Evolutionary conservation across 2,113 vertebrate genomes (phyloP), one percentile per base, ranked within the genome.

Genomic region (Plestiodon gilberti): DNA sequence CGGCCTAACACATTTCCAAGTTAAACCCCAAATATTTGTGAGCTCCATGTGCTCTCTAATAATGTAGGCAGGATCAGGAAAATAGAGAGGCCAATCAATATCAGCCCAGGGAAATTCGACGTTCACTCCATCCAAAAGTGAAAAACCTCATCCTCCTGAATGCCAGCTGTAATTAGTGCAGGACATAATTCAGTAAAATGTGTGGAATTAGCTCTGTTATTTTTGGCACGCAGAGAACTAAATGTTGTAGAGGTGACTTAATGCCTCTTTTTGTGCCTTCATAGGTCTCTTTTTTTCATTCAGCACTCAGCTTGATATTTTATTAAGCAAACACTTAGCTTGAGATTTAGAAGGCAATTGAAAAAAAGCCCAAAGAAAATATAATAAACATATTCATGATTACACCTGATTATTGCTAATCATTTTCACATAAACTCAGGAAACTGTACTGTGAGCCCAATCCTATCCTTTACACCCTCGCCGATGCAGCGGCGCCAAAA

Each of bases 151-250:
- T 62, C 65, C 73, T 89, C n/a, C 61, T 25, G 61, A 78, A 43
- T 83, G 82, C 55, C 57, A 83, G 17, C 65, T 86, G 33, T 78
- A 69, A 0, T 64, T 59, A 87, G 17, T 28, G 7, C 2, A 79
- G 35, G 33, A 22, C 22, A 81, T 87, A 6, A 86, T 80, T 80
- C 65, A 73, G 77, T 62, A 80, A 85, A 85, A 86, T 62, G 69
- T 35, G 55, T 80, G 67, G 67, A 71, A 35, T 43, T 73, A 62
- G 77, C 70, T 43, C 8, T 83, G 82, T 0, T 4, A 80, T 86
- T 89, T 23, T 22, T 71, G 35, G 61, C 28, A 87, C 57, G 78
- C 86, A 71, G 64, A 3, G 59, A 88, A 64, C 55, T 2, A 6
- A 71, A 40, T 62, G 25, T 52, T 78, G 57, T 35, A 62, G 28